These are phyloP conservation scores for Enteromius thamalakanensis DNA, from an alignment of 2,797 vertebrate genomes.

Conservation along the genomic window DNA sequence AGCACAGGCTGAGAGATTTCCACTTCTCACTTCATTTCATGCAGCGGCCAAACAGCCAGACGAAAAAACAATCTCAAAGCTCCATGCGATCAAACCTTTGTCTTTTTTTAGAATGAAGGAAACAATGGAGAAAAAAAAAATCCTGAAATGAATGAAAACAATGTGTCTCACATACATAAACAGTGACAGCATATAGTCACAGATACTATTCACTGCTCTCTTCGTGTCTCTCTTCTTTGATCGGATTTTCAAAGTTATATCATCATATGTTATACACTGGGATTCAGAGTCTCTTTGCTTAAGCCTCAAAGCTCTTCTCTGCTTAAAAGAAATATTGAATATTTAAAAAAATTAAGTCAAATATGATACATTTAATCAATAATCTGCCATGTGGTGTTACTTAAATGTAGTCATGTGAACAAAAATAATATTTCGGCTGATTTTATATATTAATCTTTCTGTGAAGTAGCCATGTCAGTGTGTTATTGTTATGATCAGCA, in stretches of 20 bases:
- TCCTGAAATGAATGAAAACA: slow-evolving; percentile 9
- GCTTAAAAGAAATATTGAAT: not conserved
- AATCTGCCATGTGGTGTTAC: not conserved
- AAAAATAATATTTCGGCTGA: too few species aligned
- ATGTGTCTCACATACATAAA: slow-evolving; percentile 18
- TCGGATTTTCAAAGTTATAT: slow-evolving; percentile 50
- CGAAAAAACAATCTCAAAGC: not conserved
- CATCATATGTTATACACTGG: slow-evolving; percentile 15
- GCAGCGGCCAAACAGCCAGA: not conserved
- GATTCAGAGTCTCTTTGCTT: slow-evolving; percentile 26
- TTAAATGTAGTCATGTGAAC: not conserved
- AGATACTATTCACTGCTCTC: not conserved
- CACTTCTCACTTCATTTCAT: slow-evolving; percentile 37
- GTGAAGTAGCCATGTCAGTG: not conserved
- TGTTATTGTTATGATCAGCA: slow-evolving; percentile 12
- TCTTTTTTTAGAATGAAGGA: slow-evolving; percentile 1
- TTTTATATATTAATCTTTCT: not conserved
- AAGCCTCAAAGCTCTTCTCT: slow-evolving; percentile 14
- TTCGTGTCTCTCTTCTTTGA: not conserved
- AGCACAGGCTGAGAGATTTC: slow-evolving; percentile 27
- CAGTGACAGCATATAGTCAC: slow-evolving; percentile 1
- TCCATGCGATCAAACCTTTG: not conserved
- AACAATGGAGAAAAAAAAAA: not conserved
- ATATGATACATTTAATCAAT: not conserved
- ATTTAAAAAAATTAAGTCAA: not conserved